A percentile compares a stretch with the other conserved stretches of the same genome.
Conservation (phyloP, 2,113 vertebrate genomes). For the Trogon melanurus region DNA sequence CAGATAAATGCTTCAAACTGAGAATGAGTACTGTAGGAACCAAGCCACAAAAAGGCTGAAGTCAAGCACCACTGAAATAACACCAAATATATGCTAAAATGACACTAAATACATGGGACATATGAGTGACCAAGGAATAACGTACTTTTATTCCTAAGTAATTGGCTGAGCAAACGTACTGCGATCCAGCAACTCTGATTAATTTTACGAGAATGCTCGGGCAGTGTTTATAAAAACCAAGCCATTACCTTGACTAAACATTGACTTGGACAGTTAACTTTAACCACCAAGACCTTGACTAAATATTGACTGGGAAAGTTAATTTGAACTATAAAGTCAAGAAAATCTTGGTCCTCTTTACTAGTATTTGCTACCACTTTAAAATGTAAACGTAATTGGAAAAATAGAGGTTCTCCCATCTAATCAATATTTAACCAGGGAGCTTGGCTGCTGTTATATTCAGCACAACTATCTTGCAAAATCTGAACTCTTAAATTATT, state of each 20-base stretch:
- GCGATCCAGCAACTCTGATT: constrained; percentile 33
- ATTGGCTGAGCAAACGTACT: constrained; percentile 20
- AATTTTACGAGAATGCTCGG: constrained; percentile 40
- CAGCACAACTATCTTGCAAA: background rate
- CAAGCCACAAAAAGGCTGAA: background rate
- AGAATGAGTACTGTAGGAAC: background rate
- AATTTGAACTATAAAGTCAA: constrained; percentile 34
- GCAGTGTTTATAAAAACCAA: constrained; percentile 49
- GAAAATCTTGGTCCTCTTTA: constrained; percentile 14
- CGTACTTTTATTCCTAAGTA: background rate
- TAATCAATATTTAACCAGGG: constrained; percentile 26
- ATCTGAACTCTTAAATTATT: background rate
- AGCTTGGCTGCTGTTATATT: constrained; percentile 32
- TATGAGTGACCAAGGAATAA: background rate
- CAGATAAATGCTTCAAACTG: background rate
- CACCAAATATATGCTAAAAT: background rate
- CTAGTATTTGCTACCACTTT: constrained; percentile 42
- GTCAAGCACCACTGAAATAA: background rate
- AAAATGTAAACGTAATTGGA: constrained; percentile 10
- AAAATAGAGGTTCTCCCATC: background rate
- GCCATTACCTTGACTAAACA: constrained; percentile 65
- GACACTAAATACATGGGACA: background rate
- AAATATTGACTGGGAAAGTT: constrained; percentile 66
- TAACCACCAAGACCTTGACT: constrained; percentile 40
- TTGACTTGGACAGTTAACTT: constrained; percentile 61